These are phyloP conservation scores for Orthonychiurus folsomi DNA, from an alignment of 2,888 invertebrate genomes.

Conservation along the genomic window DNA sequence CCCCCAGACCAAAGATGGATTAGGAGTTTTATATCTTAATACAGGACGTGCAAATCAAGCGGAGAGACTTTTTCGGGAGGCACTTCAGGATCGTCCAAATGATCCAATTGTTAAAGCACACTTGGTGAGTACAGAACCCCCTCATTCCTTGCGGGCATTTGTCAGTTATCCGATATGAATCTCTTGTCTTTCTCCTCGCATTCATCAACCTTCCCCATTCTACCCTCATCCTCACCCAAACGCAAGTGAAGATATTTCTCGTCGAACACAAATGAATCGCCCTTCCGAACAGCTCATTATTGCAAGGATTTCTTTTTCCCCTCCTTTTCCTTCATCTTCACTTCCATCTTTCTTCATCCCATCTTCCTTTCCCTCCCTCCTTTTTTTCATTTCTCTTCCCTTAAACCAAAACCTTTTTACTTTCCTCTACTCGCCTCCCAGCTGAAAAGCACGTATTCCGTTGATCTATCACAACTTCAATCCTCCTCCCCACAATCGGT, in stretches of 20 bases:
- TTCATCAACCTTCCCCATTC: constrained; percentile 1
- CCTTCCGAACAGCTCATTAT: background rate
- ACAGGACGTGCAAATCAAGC: constrained; percentile 37
- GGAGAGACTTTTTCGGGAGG: constrained; percentile 36
- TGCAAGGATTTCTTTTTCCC: constrained; percentile 13
- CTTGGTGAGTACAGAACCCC: constrained; percentile 34
- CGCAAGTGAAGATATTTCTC: background rate
- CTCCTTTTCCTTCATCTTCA: constrained; percentile 11
- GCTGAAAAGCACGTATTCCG: background rate
- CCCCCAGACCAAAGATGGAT: constrained; percentile 37
- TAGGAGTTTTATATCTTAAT: constrained; percentile 36
- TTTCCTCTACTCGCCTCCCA: background rate
- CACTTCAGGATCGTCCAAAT: constrained; percentile 38
- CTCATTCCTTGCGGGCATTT: constrained; percentile 21
- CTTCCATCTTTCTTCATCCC: constrained; percentile 2
- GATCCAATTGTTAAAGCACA: constrained; percentile 40
- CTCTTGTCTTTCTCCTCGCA: constrained; percentile 4
- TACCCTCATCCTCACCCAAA: background rate
- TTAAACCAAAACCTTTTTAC: background rate
- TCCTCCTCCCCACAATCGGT: background rate
- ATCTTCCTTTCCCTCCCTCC: background rate
- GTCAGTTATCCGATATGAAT: constrained; percentile 15
- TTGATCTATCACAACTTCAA: background rate
- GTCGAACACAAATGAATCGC: constrained; percentile 1
- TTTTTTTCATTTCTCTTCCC: background rate